A percentile compares a stretch with the other conserved stretches of the same genome.
phyloP scores from a whole-genome alignment of 2,113 vertebrate genomes.

The Channa maculata region DNA sequence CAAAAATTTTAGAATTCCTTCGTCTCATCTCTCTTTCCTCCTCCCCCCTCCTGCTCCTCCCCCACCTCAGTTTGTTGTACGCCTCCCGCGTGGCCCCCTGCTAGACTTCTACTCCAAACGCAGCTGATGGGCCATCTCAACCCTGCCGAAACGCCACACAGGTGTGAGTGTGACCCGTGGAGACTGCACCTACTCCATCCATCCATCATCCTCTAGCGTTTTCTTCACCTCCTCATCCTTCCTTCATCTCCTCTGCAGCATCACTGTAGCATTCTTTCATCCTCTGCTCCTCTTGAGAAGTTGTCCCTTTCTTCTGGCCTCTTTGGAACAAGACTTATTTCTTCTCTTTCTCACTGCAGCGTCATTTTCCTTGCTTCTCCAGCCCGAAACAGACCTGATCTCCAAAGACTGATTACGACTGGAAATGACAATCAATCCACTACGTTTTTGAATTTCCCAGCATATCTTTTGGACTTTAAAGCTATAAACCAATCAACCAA shows the following conservation, averaged over 20 bases:
- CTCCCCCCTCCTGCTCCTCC: constrained; percentile 9
- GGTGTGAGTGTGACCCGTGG: constrained; percentile 84
- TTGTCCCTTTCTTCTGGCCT: constrained; percentile 35
- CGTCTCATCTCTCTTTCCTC: constrained; percentile 80
- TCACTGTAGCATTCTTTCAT: constrained; percentile 70
- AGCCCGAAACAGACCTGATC: constrained; percentile 40
- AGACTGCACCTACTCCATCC: constrained; percentile 65
- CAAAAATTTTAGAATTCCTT: constrained; percentile 77
- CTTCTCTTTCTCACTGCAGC: constrained; percentile 22
- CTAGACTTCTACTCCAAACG: constrained; percentile 92
- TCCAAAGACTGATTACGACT: constrained; percentile 64
- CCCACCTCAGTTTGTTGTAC: constrained; percentile 76
- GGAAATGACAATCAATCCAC: constrained; percentile 43
- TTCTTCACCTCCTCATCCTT: constrained; percentile 54
- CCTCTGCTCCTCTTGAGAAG: constrained; percentile 65
- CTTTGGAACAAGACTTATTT: constrained; percentile 52
- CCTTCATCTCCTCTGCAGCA: constrained; percentile 62
- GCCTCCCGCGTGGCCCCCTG: constrained; percentile 95
- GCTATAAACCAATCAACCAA: constrained; percentile 1
- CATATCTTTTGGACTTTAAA: constrained; percentile 42
- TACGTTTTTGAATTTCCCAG: constrained; percentile 43
- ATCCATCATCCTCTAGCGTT: constrained; percentile 69
- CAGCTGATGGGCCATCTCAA: constrained; percentile 89
- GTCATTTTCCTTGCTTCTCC: constrained; percentile 36
- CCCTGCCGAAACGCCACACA: constrained; percentile 86